Percentiles rank a stretch among this genome's conserved stretches.
phyloP scores from a whole-genome alignment of 2,888 invertebrate species.

The Laspeyria flexula region DNA sequence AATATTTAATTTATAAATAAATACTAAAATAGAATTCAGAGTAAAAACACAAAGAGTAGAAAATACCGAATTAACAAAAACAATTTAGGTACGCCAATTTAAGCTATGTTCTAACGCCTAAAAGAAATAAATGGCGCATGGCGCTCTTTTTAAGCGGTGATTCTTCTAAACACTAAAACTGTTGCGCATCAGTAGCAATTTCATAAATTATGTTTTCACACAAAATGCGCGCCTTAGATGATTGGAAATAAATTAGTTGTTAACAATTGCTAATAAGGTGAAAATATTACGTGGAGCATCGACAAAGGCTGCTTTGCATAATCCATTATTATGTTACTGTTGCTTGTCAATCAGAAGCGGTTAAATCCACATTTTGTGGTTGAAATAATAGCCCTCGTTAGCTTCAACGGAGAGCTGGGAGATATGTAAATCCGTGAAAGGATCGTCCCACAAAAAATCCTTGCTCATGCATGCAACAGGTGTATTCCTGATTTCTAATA shows the following conservation, averaged over 20 bases:
- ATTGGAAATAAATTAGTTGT: conserved; percentile 64
- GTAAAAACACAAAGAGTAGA: too few species aligned
- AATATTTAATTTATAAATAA: too few species aligned
- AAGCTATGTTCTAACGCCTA: conserved; percentile 14
- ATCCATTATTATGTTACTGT: conserved; percentile 63
- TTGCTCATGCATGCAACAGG: conserved; percentile 75
- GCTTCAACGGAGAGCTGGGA: conserved; percentile 72
- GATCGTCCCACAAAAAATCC: conserved; percentile 74
- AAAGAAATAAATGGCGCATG: conserved; percentile 15
- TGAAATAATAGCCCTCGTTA: conserved; percentile 82
- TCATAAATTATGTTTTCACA: conserved; percentile 49
- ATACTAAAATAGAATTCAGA: too few species aligned
- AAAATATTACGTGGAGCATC: conserved; percentile 62
- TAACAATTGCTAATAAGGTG: conserved; percentile 73
- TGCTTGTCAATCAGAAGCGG: conserved; percentile 77
- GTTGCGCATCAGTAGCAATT: conserved; percentile 47
- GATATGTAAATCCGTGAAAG: conserved; percentile 82
- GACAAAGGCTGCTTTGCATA: conserved; percentile 58
- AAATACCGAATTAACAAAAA: background rate
- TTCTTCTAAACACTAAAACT: conserved; percentile 31
- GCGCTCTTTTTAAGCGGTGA: conserved; percentile 18
- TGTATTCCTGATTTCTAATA: conserved; percentile 79
- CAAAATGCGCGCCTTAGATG: conserved; percentile 53
- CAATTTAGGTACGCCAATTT: conserved; percentile 8
- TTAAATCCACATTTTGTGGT: conserved; percentile 78